Conservation (phyloP, 2,113 vertebrate species). For the Thamnophis sirtalis region DNA sequence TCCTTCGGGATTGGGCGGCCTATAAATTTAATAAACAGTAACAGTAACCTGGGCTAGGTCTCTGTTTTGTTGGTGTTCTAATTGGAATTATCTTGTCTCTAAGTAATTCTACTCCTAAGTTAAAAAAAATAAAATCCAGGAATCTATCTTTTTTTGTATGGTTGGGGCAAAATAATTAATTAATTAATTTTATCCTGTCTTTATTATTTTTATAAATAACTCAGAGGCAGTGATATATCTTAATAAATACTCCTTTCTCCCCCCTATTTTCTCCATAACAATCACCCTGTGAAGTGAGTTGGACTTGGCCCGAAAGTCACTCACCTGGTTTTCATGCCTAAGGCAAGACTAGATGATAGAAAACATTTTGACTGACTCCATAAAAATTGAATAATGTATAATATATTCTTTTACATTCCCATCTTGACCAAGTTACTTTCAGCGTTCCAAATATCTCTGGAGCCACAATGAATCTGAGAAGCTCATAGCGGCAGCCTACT, state of each 20-base stretch:
- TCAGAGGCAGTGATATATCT: no score
- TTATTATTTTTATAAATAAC: no score
- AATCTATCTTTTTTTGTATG: background rate
- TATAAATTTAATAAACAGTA: no score
- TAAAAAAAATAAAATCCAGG: background rate
- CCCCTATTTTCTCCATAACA: no score
- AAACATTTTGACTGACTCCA: background rate
- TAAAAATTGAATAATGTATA: background rate
- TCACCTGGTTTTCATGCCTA: background rate
- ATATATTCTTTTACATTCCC: background rate
- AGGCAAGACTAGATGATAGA: background rate
- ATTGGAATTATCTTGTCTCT: background rate
- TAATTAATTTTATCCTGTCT: no score
- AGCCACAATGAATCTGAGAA: no score
- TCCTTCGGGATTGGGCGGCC: no score
- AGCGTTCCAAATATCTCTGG: no score
- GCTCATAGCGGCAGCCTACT: no score
- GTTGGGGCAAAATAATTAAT: background rate
- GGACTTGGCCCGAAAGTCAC: background rate
- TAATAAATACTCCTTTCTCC: no score
- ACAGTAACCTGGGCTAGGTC: background rate
- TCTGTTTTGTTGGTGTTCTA: background rate
- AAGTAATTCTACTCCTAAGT: background rate
- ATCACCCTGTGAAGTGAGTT: no score
- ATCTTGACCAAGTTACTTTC: background rate